Percentiles rank a stretch among this genome's conserved stretches.
phyloP scores from a whole-genome alignment of 2,113 vertebrate species.

The Oreochromis aureus region DNA sequence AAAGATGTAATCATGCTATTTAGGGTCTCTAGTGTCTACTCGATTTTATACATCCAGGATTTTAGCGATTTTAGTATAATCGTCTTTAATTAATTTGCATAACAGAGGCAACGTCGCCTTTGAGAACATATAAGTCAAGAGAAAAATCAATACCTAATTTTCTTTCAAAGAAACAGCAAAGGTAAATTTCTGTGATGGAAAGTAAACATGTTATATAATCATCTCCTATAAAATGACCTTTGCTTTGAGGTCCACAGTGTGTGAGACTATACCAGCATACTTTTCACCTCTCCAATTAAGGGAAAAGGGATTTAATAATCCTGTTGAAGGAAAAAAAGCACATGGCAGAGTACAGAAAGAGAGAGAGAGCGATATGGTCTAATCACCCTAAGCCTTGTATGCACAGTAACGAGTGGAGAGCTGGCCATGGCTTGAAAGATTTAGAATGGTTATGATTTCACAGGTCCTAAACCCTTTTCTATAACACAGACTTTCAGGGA shows the following conservation, averaged over 20 bases:
- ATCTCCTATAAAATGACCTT: background rate
- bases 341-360: slow-evolving; percentile 13
- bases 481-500: background rate
- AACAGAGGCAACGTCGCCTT: background rate
- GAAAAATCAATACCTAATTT: background rate
- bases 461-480: slow-evolving; percentile 30
- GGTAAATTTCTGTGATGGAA: background rate
- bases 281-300: slow-evolving; percentile 54
- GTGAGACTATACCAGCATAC: slow-evolving; percentile 1
- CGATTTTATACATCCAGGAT: background rate
- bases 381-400: slow-evolving; percentile 54
- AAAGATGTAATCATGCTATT: background rate
- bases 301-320: slow-evolving; percentile 50
- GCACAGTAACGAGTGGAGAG: slow-evolving; percentile 47
- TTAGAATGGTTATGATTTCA: slow-evolving; percentile 51
- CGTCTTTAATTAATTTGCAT: background rate
- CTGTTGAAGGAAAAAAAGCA: slow-evolving; percentile 39
- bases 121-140: background rate
- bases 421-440: slow-evolving; percentile 45
- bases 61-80: background rate
- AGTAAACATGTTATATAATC: background rate
- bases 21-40: background rate
- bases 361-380: slow-evolving; percentile 32
- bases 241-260: background rate
- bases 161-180: background rate